Evolutionary conservation across 2,888 invertebrate genomes (phyloP), one percentile per base, ranked within the genome.

Genomic region (Pharmacophagus antenor): DNA sequence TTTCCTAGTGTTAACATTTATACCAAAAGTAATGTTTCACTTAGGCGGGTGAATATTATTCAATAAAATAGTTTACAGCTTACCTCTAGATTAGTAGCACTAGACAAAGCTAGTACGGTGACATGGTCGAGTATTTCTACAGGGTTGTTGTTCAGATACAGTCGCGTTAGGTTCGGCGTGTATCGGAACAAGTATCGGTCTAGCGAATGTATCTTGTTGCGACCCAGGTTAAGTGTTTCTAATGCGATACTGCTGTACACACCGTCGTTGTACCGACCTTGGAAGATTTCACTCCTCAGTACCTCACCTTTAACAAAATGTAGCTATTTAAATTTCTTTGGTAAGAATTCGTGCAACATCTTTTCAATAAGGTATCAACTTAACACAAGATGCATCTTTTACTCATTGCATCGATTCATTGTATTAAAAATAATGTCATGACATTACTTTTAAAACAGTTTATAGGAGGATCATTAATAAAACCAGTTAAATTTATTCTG

Each of bases 181-280:
- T 94, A 92, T 72, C 93, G 92, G 72, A 95, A 95, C 41, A 94
- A 71, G 55, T 92, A 91, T 63, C 88, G 83, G 71, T 93, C 92
- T 66, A 95, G 73, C 3, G 93, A 92, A 68, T 92, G 92, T 56
- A 95, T 92, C 69, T 90, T 76, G 75, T 95, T 95, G 76, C 93
- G 91, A 18, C 93, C 93, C 42, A 95, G 80, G 74, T 93, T 92
- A 25, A 95, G 76, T 12, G 93, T 91, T 70, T 92, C 90, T 59
- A 95, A 68, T 0, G 88, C 88, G 44, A 94, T 92, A 52, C 92
- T 92, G 63, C 91, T 90, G 77, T 92, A 94, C 20, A 82, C 81
- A 2, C 85, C 85, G 57, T 88, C 81, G 62, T 89, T 90, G 74
- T 93, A 94, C 0, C 92, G 92, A 0, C 94, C 95, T 71, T 93